Conservation (phyloP, 2,888 invertebrate species). For the Thereva nobilitata region DNA sequence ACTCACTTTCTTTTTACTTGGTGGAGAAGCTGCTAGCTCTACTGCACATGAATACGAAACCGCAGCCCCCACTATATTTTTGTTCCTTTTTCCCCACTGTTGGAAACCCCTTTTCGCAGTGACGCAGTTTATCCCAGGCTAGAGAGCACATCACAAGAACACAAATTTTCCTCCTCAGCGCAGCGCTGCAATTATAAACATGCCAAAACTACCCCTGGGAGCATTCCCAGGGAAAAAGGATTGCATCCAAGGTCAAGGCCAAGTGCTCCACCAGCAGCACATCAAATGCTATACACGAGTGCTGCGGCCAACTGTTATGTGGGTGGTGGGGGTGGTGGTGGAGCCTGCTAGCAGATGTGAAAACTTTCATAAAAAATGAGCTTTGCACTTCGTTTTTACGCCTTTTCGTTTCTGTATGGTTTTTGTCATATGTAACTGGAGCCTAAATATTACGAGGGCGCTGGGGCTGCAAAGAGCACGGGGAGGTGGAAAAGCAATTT, state of each 20-base stretch:
- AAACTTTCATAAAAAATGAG: not conserved
- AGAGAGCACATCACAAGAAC: constrained; percentile 6
- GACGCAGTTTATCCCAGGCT: constrained; percentile 26
- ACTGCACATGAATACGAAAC: constrained; percentile 4
- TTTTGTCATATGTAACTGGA: no score
- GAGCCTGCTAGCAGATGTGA: not conserved
- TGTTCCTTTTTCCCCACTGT: constrained; percentile 3
- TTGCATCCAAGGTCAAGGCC: constrained; percentile 31
- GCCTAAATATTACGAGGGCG: no score
- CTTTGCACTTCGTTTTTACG: not conserved
- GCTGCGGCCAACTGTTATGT: no score
- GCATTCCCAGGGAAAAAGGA: constrained; percentile 29
- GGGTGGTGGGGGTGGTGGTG: no score
- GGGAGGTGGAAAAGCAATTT: no score
- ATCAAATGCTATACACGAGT: not conserved
- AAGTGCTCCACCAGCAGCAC: constrained; percentile 4
- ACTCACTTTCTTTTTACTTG: constrained; percentile 17
- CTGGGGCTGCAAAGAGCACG: no score
- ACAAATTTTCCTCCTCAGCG: constrained; percentile 14
- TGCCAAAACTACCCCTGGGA: constrained; percentile 22
- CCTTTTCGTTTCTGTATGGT: no score
- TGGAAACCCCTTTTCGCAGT: constrained; percentile 2
- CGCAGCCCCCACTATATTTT: constrained; percentile 5
- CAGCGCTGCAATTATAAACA: constrained; percentile 22
- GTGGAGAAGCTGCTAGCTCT: not conserved